phyloP scores from a whole-genome alignment of 2,113 vertebrate genomes.

The Passer montanus region DNA sequence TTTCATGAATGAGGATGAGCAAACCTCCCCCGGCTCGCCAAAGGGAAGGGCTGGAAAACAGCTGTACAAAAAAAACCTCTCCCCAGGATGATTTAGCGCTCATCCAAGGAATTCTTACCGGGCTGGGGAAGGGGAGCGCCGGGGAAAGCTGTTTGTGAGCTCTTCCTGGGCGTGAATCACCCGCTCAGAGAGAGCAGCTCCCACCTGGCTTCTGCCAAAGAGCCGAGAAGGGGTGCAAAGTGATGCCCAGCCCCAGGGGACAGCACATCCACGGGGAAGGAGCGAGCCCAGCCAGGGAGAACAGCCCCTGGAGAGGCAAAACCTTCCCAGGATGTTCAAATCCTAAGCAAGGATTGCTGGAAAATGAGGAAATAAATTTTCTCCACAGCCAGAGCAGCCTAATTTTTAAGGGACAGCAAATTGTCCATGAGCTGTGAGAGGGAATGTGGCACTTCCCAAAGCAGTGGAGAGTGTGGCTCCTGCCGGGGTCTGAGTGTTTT shows the following conservation, averaged over 20 bases:
- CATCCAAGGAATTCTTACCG: not conserved
- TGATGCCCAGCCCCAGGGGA: fast-evolving
- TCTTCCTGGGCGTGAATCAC: not conserved
- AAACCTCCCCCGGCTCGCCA: not conserved
- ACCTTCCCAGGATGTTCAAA: not conserved
- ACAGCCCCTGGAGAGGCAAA: fast-evolving
- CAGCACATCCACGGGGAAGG: not conserved
- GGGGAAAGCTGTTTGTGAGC: not conserved
- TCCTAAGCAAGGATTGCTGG: not conserved
- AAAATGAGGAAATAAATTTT: not conserved
- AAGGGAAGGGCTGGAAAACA: not conserved
- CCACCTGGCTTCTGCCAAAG: not conserved
- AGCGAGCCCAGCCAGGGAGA: fast-evolving
- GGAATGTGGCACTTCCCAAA: not conserved
- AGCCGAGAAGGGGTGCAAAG: fast-evolving
- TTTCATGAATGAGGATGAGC: conserved; percentile 14
- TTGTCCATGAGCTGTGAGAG: not conserved
- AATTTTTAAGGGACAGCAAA: not conserved
- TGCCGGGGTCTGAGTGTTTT: not conserved
- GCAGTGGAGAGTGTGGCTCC: fast-evolving
- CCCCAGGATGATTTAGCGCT: not conserved
- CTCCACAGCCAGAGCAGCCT: not conserved
- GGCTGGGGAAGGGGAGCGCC: not conserved
- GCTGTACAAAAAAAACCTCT: not conserved
- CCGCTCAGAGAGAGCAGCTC: not conserved